These are phyloP conservation scores for Lophura nycthemera DNA, from an alignment of 2,113 vertebrate species.

Conservation along the genomic window DNA sequence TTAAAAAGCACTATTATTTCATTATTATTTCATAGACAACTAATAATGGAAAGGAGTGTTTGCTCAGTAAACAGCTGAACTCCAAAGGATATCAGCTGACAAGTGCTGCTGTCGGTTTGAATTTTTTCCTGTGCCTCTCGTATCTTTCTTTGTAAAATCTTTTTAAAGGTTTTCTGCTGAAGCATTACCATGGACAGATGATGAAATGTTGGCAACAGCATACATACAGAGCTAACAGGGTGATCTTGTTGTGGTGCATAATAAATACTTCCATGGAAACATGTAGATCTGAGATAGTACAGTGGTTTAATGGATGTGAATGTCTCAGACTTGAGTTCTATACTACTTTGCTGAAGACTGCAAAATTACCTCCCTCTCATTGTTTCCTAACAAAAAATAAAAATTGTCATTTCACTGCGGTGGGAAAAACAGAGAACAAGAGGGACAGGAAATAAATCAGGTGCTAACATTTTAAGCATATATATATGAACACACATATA, in stretches of 20 bases:
- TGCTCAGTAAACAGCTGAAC: background rate
- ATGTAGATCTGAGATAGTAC: background rate
- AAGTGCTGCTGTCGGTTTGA: constrained; percentile 11
- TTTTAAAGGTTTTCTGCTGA: constrained; percentile 13
- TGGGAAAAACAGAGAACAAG: background rate
- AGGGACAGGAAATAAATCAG: background rate
- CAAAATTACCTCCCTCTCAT: background rate
- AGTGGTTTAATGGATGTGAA: background rate
- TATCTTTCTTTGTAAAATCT: background rate
- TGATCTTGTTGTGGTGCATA: background rate
- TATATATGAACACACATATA: background rate
- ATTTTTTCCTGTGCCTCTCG: background rate
- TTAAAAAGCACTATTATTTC: background rate
- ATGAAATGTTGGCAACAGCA: constrained; percentile 6
- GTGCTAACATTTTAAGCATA: background rate
- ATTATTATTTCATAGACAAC: background rate
- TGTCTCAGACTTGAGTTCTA: background rate
- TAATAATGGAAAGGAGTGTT: background rate
- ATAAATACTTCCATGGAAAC: constrained; percentile 7
- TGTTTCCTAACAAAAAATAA: background rate
- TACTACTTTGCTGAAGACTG: background rate
- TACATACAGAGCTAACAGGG: background rate
- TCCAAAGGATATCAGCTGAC: background rate
- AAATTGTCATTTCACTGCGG: background rate
- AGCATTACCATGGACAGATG: background rate